Evolutionary conservation across 2,888 invertebrate genomes (phyloP).

Genomic region (Cryptus armator): DNA sequence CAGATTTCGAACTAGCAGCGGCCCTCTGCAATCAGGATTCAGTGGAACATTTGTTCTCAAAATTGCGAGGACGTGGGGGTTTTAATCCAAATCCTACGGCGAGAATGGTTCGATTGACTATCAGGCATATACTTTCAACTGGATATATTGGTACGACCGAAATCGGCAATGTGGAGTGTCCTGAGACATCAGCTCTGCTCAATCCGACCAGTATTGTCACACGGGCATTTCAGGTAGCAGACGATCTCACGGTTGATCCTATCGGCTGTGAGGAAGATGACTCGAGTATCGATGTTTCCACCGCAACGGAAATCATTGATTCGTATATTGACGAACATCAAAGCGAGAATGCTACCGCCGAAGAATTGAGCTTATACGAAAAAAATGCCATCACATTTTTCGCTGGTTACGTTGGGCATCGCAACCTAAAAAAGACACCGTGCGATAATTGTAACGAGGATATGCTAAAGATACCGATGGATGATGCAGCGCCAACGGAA

Average conservation of each 20-base stretch:
- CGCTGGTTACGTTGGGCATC: constrained; percentile 30
- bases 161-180: constrained; percentile 29
- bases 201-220: constrained; percentile 3
- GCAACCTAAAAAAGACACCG: background rate
- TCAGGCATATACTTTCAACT: constrained; percentile 44
- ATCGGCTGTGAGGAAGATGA: no score
- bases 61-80: constrained; percentile 34
- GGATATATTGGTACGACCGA: constrained; percentile 12
- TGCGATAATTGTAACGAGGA: constrained; percentile 12
- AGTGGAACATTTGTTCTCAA: constrained; percentile 53
- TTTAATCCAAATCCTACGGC: constrained; percentile 48
- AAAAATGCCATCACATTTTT: constrained; percentile 32
- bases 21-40: constrained; percentile 54
- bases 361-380: background rate
- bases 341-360: no score
- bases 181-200: constrained; percentile 21
- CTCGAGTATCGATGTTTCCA: no score
- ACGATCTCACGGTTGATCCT: no score
- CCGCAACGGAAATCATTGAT: no score
- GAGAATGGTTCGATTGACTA: constrained; percentile 34
- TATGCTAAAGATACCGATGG: constrained; percentile 27
- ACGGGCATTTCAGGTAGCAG: background rate
- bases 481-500: constrained; percentile 27
- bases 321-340: no score
- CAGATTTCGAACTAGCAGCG: constrained; percentile 45